Evolutionary conservation across 1,140 invertebrate species (phyloP), one percentile per base, ranked within the genome.

Genomic region (Drosophila kikkawai): DNA sequence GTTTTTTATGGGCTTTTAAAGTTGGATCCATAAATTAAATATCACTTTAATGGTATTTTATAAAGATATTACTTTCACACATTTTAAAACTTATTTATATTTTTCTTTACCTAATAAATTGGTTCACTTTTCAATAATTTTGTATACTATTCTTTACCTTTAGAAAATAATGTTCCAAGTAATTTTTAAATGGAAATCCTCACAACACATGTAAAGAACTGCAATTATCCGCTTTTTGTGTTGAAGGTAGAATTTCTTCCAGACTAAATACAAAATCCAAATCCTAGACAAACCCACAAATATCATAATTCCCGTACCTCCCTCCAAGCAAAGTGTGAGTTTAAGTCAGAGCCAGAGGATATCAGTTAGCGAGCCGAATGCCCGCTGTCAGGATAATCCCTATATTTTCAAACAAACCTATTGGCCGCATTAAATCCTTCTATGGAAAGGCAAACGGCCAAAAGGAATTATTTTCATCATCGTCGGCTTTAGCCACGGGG

Each of bases 361-460:
- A 60, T 45, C 39, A 22, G 73, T 53, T 74, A 44, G 41, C 29
- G 42, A 68, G 64, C 63, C 59, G 70, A 82, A 76, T 75, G 56
- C 78, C 70, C 65, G 79, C 75, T 90, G 85, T 85, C 75, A 85
- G 85, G 86, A 90, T 91, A 83, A 90, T 87, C 80, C 74, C 78
- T 92, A 92, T 92, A 81, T 92, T 92, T 92, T 75, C 66, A 92
- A 92, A 92, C 91, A 92, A 90, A 88, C 82, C 69, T 78, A 87
- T 91, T 87, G 88, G 80, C 69, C 79, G 73, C 73, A 74, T 83
- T 78, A 83, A 86, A 86, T 91, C 86, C 81, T 91, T 92, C 91
- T 85, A 71, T 82, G 78, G 79, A 90, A 92, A 81, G 70, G 47
- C 53, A 66, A 56, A 66, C 60, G 36, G 58, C 42, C 69, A 76